Conservation (phyloP, 2,888 invertebrate species). For the Criorhina ranunculi region DNA sequence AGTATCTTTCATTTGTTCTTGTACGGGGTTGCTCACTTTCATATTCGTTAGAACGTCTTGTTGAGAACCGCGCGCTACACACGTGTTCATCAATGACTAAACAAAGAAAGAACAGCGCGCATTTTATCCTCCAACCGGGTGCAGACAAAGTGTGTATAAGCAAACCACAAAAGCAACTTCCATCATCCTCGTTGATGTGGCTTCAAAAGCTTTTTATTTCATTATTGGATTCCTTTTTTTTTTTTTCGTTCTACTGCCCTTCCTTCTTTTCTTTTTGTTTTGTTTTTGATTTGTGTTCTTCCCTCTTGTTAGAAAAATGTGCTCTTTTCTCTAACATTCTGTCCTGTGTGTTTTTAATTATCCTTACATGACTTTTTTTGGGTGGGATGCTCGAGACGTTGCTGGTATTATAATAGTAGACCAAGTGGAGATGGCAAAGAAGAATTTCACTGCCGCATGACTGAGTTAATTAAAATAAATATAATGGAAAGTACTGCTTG, state of each 20-base stretch:
- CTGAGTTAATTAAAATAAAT: conserved; percentile 46
- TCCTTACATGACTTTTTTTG: conserved; percentile 11
- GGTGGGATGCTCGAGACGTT: conserved; percentile 1
- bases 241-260: conserved; percentile 30
- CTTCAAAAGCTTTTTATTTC: conserved; percentile 43
- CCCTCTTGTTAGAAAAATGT: not conserved
- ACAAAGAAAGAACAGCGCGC: conserved; percentile 32
- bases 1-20: not conserved
- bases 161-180: conserved; percentile 5
- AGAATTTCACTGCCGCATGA: conserved; percentile 13
- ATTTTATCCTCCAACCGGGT: not conserved
- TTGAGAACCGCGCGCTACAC: conserved; percentile 32
- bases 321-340: conserved; percentile 29
- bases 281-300: not conserved
- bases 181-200: not conserved
- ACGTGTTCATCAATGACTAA: conserved; percentile 35
- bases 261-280: not conserved
- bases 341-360: conserved; percentile 25
- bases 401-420: not conserved
- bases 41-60: not conserved
- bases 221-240: conserved; percentile 32
- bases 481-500: conserved; percentile 19
- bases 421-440: conserved; percentile 12
- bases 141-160: conserved; percentile 21
- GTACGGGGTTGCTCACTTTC: not conserved